Evolutionary conservation across 2,113 vertebrate species (phyloP), one percentile per base, ranked within the genome.

Genomic region (Podarcis cretensis): DNA sequence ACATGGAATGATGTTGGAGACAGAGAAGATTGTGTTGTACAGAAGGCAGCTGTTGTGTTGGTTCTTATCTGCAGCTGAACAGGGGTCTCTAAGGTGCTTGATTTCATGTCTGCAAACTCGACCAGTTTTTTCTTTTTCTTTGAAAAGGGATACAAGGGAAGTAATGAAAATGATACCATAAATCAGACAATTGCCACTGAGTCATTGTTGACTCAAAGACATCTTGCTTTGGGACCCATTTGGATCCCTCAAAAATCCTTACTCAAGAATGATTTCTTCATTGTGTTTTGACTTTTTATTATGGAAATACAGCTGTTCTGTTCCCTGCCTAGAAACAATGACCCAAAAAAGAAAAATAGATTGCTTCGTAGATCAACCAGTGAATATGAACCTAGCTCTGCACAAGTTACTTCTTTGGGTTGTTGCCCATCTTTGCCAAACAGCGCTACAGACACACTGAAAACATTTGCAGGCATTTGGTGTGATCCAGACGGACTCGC

Each of bases 271-370:
- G 59, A 86, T 65, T 66, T 66, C 35, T 77, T 43, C 59, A n/a
- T 40, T 78, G 59, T 86, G 74, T 32, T 78, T 78, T 78, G 54
- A 86, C 63, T 78, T 77, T 81, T 69, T 66, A 40, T 77, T 77
- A 43, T 43, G 37, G 37, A 86, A 59, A 78, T 86, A 43, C 59
- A 86, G 75, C 75, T 86, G 85, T 86, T 66, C 59, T 27, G 23
- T 85, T 75, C 57, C 5, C 21, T 35, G 59, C 71, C 32, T 21
- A n/a, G 37, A 78, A 48, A 86, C 27, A 48, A 68, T 86, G 35
- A 68, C 8, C 48, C 9, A 54, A 75, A 48, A 84, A 59, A 57
- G 30, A 30, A 59, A 14, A 25, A n/a, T 12, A 10, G 48, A 54
- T 54, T 54, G 48, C 43, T 69, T 16, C 8, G 9, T 63, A 63